Conservation (phyloP, 2,888 invertebrate genomes). For the Odontocerum albicorne region DNA sequence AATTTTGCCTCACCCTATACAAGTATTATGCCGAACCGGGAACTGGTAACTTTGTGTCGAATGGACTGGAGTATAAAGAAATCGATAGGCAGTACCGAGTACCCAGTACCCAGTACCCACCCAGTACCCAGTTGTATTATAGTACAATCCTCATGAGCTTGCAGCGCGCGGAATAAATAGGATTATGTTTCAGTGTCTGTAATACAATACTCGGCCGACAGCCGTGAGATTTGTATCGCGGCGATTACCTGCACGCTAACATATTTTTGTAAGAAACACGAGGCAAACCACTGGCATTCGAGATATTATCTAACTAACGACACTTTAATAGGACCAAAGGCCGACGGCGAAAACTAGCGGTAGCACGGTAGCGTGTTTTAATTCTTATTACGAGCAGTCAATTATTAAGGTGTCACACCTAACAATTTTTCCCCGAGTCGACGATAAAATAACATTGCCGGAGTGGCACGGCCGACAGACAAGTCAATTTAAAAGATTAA, state of each 20-base stretch:
- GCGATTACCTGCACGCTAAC: constrained; percentile 32
- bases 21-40: too few species aligned
- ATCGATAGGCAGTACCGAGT: too few species aligned
- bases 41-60: too few species aligned
- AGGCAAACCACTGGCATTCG: constrained; percentile 19
- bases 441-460: constrained; percentile 13
- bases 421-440: constrained; percentile 14
- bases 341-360: constrained; percentile 18
- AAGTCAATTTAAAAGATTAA: constrained; percentile 37
- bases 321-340: constrained; percentile 31
- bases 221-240: constrained; percentile 29
- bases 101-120: too few species aligned
- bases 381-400: constrained; percentile 33
- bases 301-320: constrained; percentile 34
- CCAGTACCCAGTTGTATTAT: too few species aligned
- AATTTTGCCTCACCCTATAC: too few species aligned
- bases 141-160: too few species aligned
- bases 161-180: constrained; percentile 26
- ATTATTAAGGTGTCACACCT: constrained; percentile 23
- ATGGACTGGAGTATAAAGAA: too few species aligned
- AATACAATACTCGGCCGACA: constrained; percentile 25
- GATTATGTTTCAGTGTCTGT: constrained; percentile 23
- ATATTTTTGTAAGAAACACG: constrained; percentile 6
- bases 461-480: constrained; percentile 25
- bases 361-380: constrained; percentile 30